phyloP scores from a whole-genome alignment of 2,797 vertebrate species.

The Spinus pinus region DNA sequence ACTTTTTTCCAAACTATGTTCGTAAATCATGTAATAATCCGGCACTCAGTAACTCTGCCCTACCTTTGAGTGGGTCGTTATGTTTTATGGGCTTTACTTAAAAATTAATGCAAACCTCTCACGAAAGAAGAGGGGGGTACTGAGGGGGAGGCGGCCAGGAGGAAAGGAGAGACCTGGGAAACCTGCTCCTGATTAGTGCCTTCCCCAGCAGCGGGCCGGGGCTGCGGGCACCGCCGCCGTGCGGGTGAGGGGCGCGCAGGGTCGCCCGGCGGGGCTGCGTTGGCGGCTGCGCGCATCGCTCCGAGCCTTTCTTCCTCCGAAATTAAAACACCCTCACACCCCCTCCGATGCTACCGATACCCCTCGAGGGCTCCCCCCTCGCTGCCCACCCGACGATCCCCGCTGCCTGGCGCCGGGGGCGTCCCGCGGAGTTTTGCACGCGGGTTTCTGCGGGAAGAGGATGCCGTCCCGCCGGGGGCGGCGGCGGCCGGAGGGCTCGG shows the following conservation, averaged over 20 bases:
- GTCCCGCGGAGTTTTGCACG: neutral
- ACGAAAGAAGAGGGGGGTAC: conserved; percentile 8
- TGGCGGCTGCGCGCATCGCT: neutral
- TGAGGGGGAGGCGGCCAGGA: neutral
- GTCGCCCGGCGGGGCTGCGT: too few species aligned
- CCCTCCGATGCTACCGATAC: neutral
- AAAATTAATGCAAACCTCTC: conserved; percentile 70
- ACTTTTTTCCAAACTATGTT: conserved; percentile 69
- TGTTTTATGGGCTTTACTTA: conserved; percentile 63
- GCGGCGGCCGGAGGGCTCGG: neutral
- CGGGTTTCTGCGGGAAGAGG: neutral
- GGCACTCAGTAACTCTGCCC: conserved; percentile 49
- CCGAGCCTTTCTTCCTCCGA: neutral
- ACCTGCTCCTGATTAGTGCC: conserved; percentile 53
- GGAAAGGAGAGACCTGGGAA: neutral
- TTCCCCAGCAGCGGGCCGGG: neutral
- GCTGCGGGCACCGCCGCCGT: neutral
- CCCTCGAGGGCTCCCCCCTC: neutral
- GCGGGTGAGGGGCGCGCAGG: neutral
- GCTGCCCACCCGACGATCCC: neutral
- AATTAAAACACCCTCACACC: neutral
- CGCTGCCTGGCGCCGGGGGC: neutral
- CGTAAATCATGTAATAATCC: conserved; percentile 63
- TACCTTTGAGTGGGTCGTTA: conserved; percentile 67
- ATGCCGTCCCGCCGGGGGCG: neutral